These are phyloP conservation scores for Pardosa pseudoannulata DNA, from an alignment of 2,888 invertebrate species.

Conservation along the genomic window DNA sequence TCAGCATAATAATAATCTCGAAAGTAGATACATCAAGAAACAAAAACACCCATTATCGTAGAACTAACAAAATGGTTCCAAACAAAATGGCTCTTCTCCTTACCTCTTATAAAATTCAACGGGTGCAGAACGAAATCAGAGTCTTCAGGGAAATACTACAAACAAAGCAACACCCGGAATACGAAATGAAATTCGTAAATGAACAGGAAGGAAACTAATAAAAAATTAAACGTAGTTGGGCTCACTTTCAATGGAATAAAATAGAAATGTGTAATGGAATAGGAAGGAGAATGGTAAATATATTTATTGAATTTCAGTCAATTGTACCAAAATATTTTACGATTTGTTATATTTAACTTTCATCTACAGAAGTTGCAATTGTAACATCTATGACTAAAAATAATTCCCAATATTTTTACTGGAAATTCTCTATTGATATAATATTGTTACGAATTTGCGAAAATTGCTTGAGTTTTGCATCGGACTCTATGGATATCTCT, in stretches of 20 bases:
- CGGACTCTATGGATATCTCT: too few relatives aligned
- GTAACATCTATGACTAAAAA: too few relatives aligned
- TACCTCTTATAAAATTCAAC: slow-evolving; percentile 1
- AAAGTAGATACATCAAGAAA: not conserved
- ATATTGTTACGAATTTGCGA: too few relatives aligned
- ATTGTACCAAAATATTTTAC: too few relatives aligned
- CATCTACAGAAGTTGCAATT: too few relatives aligned
- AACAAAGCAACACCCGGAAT: not conserved
- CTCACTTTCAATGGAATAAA: not conserved
- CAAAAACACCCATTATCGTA: not conserved
- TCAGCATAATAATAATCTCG: not conserved
- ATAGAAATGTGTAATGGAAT: too few relatives aligned
- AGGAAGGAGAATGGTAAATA: too few relatives aligned
- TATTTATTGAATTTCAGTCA: too few relatives aligned
- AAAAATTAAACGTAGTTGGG: not conserved
- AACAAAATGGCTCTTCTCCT: not conserved
- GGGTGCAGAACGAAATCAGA: not conserved
- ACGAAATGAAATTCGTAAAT: not conserved
- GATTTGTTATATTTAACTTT: too few relatives aligned
- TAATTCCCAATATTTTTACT: too few relatives aligned
- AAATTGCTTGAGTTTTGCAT: too few relatives aligned
- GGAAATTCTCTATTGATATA: too few relatives aligned
- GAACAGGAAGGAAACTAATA: not conserved
- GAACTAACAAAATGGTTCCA: not conserved
- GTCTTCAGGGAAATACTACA: not conserved